Percentiles rank a stretch among this genome's conserved stretches.
Conservation (phyloP, 2,113 vertebrate genomes). For the Camelus bactrianus region DNA sequence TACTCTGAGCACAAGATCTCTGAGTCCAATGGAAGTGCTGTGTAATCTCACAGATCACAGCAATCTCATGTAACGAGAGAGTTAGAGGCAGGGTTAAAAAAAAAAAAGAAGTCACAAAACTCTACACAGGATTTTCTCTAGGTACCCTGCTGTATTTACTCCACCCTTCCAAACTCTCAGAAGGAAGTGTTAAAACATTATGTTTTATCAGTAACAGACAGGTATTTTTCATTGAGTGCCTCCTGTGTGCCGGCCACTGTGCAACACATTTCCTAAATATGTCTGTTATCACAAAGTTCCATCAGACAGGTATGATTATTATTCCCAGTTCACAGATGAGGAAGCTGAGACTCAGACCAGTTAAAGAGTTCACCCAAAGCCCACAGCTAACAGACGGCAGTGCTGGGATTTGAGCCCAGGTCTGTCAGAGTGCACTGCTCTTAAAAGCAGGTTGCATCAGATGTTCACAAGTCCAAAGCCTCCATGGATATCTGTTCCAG, state of each 20-base stretch:
- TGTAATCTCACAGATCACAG: background rate
- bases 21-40: background rate
- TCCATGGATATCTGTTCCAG: background rate
- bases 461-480: background rate
- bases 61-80: background rate
- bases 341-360: background rate
- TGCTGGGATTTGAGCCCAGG: background rate
- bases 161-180: background rate
- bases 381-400: background rate
- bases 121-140: background rate
- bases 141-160: background rate
- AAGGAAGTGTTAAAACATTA: constrained; percentile 7
- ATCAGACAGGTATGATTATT: background rate
- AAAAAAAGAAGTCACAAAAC: background rate
- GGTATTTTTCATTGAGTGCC: background rate
- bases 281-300: background rate
- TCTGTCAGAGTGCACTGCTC: background rate
- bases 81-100: background rate
- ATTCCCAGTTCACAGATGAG: background rate
- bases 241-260: background rate
- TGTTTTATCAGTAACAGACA: background rate
- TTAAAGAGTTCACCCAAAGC: background rate
- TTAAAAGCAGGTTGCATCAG: constrained; percentile 11
- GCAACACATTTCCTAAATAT: background rate
- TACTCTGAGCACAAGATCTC: background rate